A percentile compares a stretch with the other conserved stretches of the same genome.
Evolutionary conservation across 2,113 vertebrate genomes (phyloP).

Genomic region (Thinocorus orbignyianus): DNA sequence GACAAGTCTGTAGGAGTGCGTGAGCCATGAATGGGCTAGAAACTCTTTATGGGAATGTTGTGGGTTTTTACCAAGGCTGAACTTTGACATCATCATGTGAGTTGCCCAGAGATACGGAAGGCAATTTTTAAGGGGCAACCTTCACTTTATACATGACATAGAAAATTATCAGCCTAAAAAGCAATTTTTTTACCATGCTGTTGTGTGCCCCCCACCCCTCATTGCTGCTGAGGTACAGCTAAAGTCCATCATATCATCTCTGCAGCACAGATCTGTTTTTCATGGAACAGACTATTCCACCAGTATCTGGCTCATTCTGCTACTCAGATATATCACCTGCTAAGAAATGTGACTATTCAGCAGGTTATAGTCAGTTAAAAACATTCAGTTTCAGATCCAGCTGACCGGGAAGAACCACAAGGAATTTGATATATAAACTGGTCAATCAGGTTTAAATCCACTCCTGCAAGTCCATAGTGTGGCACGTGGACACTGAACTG

Average conservation of each 20-base stretch:
- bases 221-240: background rate
- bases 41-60: background rate
- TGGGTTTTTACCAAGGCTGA: background rate
- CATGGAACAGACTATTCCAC: background rate
- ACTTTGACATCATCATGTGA: background rate
- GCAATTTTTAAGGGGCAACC: background rate
- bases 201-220: accelerated
- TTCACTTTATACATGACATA: background rate
- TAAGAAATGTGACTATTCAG: background rate
- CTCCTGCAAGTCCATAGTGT: background rate
- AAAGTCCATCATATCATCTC: background rate
- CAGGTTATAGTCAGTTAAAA: background rate
- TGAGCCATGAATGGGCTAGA: background rate
- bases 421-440: background rate
- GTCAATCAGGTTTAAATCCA: background rate
- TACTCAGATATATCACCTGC: accelerated
- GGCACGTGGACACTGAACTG: background rate
- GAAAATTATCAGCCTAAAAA: background rate
- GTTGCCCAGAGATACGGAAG: background rate
- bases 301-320: background rate
- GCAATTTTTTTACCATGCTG: no score
- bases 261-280: background rate
- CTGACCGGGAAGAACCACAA: background rate
- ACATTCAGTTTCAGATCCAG: background rate
- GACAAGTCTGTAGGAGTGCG: background rate